Conservation (phyloP, 37 sponge, comb jelly and placozoan species). For the Hormiphora californensis region DNA sequence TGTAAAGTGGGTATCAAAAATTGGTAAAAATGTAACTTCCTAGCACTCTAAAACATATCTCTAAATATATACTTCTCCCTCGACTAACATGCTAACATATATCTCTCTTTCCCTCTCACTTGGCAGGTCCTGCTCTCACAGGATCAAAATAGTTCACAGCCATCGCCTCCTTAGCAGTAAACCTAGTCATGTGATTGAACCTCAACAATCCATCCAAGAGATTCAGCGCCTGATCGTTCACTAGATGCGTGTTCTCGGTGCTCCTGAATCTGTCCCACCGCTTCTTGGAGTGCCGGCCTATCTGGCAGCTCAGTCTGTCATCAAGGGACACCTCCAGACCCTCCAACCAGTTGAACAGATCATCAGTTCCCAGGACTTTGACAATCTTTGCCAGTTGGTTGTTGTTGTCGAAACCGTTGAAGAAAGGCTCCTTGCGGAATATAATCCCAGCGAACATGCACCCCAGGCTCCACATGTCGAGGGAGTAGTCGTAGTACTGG, state of each 20-base stretch:
- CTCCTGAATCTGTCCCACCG: slow-evolving; percentile 33
- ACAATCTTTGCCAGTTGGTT: slow-evolving; percentile 49
- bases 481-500: slow-evolving; percentile 52
- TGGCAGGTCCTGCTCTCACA: no score
- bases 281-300: slow-evolving; percentile 46
- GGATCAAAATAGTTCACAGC: slow-evolving; percentile 29
- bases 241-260: slow-evolving; percentile 12
- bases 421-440: slow-evolving; percentile 31
- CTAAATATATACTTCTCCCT: no score
- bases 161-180: slow-evolving; percentile 48
- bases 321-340: neutral
- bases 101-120: no score
- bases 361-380: slow-evolving; percentile 46
- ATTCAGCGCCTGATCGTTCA: slow-evolving; percentile 4
- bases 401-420: slow-evolving; percentile 50
- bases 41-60: no score
- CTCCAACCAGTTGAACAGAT: slow-evolving; percentile 17
- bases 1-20: no score
- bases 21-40: no score
- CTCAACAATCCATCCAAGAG: slow-evolving; percentile 21
- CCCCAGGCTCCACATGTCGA: slow-evolving; percentile 42
- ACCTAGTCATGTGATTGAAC: slow-evolving; percentile 9
- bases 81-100: neutral
- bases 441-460: slow-evolving; percentile 52
- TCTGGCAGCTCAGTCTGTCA: neutral